phyloP scores from a whole-genome alignment of 2,113 vertebrate species.

The Tachysurus vachellii region DNA sequence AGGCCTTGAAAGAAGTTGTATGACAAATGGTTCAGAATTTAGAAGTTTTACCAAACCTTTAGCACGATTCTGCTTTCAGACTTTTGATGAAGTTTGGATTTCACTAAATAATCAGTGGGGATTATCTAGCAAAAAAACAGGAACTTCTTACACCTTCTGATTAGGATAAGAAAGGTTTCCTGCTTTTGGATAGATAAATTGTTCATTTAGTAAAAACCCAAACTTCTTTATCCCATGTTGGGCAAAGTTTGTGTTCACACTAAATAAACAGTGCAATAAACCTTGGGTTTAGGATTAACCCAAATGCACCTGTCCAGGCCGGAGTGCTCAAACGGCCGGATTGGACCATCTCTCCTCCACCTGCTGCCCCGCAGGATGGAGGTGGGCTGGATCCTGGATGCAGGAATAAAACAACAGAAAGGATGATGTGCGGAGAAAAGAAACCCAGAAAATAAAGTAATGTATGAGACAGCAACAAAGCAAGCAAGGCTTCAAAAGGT shows the following conservation, averaged over 20 bases:
- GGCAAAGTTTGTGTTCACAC: neutral
- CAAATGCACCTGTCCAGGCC: conserved; percentile 73
- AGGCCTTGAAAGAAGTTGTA: too few species aligned
- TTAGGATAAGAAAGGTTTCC: neutral
- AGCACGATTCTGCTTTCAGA: neutral
- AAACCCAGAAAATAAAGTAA: neutral
- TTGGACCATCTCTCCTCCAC: conserved; percentile 65
- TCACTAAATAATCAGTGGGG: neutral
- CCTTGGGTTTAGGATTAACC: neutral
- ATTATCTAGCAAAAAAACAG: neutral
- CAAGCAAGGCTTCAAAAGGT: neutral
- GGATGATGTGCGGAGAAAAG: conserved; percentile 15
- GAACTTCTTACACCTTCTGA: neutral
- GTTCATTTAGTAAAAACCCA: neutral
- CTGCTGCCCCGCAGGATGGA: conserved; percentile 76
- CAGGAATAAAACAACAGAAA: conserved; percentile 21
- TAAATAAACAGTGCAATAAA: neutral
- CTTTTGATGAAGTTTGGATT: neutral
- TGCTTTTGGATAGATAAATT: neutral
- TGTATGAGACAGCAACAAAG: conserved; percentile 23
- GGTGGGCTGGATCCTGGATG: conserved; percentile 72
- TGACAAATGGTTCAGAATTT: neutral
- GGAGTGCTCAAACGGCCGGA: conserved; percentile 68
- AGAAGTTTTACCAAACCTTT: neutral
- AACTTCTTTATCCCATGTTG: neutral